A percentile compares a stretch with the other conserved stretches of the same genome.
phyloP scores from a whole-genome alignment of 2,113 vertebrate genomes.

The Aptenodytes forsteri region DNA sequence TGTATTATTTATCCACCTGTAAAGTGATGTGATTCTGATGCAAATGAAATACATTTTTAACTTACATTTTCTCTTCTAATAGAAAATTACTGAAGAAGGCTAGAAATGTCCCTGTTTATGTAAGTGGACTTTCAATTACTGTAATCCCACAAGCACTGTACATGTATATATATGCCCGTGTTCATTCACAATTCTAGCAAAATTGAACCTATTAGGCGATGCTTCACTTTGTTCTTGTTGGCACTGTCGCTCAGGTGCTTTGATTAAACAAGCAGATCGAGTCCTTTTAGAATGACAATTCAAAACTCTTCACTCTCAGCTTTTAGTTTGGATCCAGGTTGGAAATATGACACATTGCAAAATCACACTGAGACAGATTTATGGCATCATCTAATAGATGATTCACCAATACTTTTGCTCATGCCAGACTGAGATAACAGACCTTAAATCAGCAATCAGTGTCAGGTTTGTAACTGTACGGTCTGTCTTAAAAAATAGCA shows the following conservation, averaged over 20 bases:
- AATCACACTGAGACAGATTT: conserved; percentile 14
- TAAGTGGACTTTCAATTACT: conserved; percentile 30
- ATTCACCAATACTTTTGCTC: conserved; percentile 39
- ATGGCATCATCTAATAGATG: background rate
- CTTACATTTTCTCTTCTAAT: conserved; percentile 24
- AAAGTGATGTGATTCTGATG: conserved; percentile 31
- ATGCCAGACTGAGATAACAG: background rate
- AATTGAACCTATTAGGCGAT: background rate
- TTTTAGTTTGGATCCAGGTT: background rate
- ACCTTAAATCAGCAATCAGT: conserved; percentile 30
- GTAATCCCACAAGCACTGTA: conserved; percentile 21
- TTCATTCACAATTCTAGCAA: background rate
- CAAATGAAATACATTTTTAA: conserved; percentile 36
- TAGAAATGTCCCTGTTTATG: conserved; percentile 29
- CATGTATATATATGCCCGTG: background rate
- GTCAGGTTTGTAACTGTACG: conserved; percentile 3
- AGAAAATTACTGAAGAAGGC: conserved; percentile 27
- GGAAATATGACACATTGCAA: conserved; percentile 9
- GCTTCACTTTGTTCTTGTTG: conserved; percentile 19
- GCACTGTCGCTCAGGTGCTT: background rate
- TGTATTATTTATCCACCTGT: conserved; percentile 35
- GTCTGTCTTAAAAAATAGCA: background rate
- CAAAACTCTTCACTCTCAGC: background rate
- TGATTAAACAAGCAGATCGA: conserved; percentile 1
- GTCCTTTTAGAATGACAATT: conserved; percentile 13